A percentile compares a stretch with the other conserved stretches of the same genome.
Evolutionary conservation across 2,113 vertebrate genomes (phyloP).

Genomic region (Rhipidura dahli): DNA sequence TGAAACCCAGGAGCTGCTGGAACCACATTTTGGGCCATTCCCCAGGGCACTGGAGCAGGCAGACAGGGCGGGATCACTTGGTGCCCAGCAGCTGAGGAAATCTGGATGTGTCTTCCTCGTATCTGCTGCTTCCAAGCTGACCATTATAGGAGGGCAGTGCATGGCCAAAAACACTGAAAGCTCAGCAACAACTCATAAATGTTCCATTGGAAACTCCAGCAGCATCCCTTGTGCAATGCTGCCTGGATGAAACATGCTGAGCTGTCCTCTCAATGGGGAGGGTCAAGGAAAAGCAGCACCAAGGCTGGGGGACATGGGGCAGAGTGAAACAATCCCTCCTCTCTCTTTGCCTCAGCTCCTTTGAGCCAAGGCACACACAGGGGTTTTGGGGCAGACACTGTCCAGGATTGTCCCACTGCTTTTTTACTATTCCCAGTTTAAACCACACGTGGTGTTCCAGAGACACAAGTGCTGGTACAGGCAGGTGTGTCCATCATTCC

Average conservation of each 20-base stretch:
- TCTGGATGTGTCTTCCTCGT: not conserved
- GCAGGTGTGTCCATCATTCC: fast-evolving
- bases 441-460: fast-evolving
- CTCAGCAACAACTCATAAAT: not conserved
- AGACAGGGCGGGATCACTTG: fast-evolving
- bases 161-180: not conserved
- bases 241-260: not conserved
- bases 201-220: not conserved
- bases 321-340: not conserved
- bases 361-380: not conserved
- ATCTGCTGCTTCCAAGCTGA: not conserved
- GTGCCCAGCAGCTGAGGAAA: not conserved
- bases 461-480: fast-evolving
- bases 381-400: not conserved
- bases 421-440: not conserved
- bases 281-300: not conserved
- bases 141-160: not conserved
- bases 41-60: not conserved
- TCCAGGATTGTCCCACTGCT: fast-evolving
- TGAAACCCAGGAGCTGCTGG: not conserved
- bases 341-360: not conserved
- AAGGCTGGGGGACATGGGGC: not conserved
- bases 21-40: not conserved
- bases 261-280: fast-evolving
- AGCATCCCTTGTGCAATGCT: not conserved